These are phyloP conservation scores for Lepas anatifera DNA, from an alignment of 2,888 invertebrate species.

Conservation along the genomic window DNA sequence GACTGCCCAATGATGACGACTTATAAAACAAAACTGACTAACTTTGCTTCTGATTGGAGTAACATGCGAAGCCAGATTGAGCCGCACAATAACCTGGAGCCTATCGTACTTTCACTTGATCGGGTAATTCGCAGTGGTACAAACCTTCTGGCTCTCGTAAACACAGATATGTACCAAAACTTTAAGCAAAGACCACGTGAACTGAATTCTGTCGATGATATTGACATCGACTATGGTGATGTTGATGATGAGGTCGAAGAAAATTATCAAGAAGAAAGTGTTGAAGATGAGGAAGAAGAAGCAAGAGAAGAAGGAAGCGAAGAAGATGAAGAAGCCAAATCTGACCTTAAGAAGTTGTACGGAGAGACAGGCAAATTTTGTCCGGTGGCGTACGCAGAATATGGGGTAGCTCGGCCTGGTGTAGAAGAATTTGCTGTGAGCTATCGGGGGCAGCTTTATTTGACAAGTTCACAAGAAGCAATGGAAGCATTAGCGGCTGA, in stretches of 20 bases:
- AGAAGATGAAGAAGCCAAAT: neutral
- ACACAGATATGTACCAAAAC: neutral
- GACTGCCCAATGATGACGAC: neutral
- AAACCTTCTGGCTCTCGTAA: neutral
- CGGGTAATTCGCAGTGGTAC: neutral
- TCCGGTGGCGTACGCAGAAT: neutral
- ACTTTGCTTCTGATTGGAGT: neutral
- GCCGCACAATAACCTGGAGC: neutral
- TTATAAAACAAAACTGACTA: neutral
- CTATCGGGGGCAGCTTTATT: neutral
- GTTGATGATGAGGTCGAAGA: neutral
- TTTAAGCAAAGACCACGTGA: neutral
- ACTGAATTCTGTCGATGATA: neutral
- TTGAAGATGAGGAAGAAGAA: constrained; percentile 9
- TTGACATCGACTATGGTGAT: constrained; percentile 12
- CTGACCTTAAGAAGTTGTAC: neutral
- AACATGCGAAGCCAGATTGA: neutral
- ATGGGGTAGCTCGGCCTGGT: neutral
- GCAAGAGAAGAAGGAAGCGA: neutral
- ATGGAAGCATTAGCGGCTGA: neutral
- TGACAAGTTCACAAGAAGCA: neutral
- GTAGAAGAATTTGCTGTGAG: neutral
- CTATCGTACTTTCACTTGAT: neutral
- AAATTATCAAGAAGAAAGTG: neutral
- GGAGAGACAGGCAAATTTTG: neutral